Conservation (phyloP, 2,113 vertebrate genomes). For the Cyprinodon tularosa region DNA sequence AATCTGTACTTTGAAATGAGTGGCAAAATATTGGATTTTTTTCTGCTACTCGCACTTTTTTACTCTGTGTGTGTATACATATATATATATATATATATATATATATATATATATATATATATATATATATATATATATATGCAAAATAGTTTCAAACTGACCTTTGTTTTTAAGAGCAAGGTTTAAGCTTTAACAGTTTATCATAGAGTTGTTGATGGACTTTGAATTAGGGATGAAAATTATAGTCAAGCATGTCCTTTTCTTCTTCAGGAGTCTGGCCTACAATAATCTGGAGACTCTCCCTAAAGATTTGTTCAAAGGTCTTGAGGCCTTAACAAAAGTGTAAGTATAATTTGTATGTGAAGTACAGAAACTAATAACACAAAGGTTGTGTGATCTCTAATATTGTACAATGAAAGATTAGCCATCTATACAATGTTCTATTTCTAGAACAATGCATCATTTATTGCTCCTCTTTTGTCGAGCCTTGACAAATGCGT, state of each 20-base stretch:
- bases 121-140: too few species aligned
- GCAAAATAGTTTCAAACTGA: too few species aligned
- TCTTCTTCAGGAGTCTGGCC: slow-evolving; percentile 90
- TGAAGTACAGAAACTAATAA: not conserved
- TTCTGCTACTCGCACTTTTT: not conserved
- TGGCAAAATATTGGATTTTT: not conserved
- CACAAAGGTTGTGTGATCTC: slow-evolving; percentile 1
- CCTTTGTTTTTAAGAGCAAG: not conserved
- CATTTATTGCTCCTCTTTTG: slow-evolving; percentile 53
- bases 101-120: too few species aligned
- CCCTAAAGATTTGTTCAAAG: slow-evolving; percentile 98
- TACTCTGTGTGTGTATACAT: not conserved
- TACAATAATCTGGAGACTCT: slow-evolving; percentile 97
- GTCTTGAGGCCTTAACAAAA: slow-evolving; percentile 96
- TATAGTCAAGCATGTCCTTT: not conserved
- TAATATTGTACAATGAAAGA: slow-evolving; percentile 15
- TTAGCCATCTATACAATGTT: slow-evolving; percentile 23
- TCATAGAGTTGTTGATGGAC: not conserved
- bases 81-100: not conserved
- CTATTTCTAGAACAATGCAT: slow-evolving; percentile 58
- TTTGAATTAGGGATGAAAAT: not conserved
- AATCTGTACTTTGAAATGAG: not conserved
- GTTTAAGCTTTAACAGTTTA: not conserved
- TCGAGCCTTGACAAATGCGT: slow-evolving; percentile 60
- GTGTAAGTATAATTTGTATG: slow-evolving; percentile 85